phyloP scores from a whole-genome alignment of 2,113 vertebrate species.

The Anarrhichthys ocellatus region DNA sequence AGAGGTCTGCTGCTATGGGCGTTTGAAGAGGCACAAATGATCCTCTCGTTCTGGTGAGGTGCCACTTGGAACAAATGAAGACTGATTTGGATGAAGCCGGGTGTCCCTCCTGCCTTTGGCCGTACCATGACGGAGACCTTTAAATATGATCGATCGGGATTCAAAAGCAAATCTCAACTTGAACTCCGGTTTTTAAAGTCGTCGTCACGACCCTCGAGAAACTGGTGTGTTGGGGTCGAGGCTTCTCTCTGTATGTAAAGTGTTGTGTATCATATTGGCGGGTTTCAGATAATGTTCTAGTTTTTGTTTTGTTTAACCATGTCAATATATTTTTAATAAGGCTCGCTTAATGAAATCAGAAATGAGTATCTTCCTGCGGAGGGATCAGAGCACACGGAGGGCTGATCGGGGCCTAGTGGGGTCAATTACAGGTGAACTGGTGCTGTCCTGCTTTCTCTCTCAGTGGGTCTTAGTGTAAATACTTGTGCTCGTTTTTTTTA shows the following conservation, averaged over 20 bases:
- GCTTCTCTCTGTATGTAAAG: slow-evolving; percentile 26
- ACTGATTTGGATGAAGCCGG: slow-evolving; percentile 41
- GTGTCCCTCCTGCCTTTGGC: slow-evolving; percentile 37
- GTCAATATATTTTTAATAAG: slow-evolving; percentile 16
- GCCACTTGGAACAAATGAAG: slow-evolving; percentile 56
- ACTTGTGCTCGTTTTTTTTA: slow-evolving; percentile 19
- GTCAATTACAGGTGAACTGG: slow-evolving; percentile 38
- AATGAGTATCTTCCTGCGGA: not conserved
- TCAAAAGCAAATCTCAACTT: slow-evolving; percentile 11
- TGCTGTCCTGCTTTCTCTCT: slow-evolving; percentile 40
- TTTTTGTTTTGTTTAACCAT: slow-evolving; percentile 23
- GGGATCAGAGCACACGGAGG: not conserved
- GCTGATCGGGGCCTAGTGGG: slow-evolving; percentile 3
- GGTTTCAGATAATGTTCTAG: not conserved
- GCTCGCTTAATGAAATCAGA: slow-evolving; percentile 2
- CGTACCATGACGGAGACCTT: slow-evolving; percentile 1
- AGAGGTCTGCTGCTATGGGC: slow-evolving; percentile 17
- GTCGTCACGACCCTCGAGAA: slow-evolving; percentile 3
- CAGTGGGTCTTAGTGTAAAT: slow-evolving; percentile 50
- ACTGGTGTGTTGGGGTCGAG: not conserved
- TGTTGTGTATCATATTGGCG: slow-evolving; percentile 11
- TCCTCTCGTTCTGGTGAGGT: slow-evolving; percentile 51
- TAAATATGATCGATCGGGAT: slow-evolving; percentile 1
- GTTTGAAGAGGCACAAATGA: slow-evolving; percentile 49
- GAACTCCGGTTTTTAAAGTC: slow-evolving; percentile 8